Conservation (phyloP, 2,113 vertebrate genomes). For the Alectura lathami region DNA sequence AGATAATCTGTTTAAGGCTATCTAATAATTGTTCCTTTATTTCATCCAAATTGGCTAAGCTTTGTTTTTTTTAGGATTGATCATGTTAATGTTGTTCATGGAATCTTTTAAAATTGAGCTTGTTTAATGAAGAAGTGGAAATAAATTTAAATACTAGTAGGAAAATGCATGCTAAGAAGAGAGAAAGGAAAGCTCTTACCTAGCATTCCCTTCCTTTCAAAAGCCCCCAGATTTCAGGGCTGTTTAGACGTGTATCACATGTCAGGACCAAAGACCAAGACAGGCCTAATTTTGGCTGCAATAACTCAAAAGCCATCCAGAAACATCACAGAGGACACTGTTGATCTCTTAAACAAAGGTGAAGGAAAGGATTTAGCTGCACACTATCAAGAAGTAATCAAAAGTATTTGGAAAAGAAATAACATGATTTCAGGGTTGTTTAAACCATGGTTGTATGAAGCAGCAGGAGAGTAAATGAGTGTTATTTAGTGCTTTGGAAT, state of each 20-base stretch:
- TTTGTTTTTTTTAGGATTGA: not conserved
- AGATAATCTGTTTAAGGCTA: not conserved
- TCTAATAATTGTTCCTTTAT: not conserved
- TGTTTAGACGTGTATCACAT: accelerated
- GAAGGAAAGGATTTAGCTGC: not conserved
- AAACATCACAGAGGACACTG: not conserved
- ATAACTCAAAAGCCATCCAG: not conserved
- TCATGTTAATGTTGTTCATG: not conserved
- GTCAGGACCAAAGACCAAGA: not conserved
- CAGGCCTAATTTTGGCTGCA: not conserved
- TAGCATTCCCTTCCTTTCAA: not conserved
- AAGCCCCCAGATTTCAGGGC: not conserved
- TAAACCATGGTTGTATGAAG: not conserved
- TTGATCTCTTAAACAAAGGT: not conserved
- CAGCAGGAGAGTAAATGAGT: not conserved
- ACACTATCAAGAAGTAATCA: not conserved
- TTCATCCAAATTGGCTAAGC: not conserved
- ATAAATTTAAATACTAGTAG: not conserved
- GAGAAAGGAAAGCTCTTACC: not conserved
- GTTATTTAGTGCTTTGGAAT: not conserved
- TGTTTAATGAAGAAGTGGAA: not conserved
- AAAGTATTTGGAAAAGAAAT: not conserved
- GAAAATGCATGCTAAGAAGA: not conserved
- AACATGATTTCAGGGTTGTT: not conserved
- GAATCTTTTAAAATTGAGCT: not conserved